These are phyloP conservation scores for Hoplodrina blanda DNA, from an alignment of 2,888 invertebrate genomes.

Conservation along the genomic window DNA sequence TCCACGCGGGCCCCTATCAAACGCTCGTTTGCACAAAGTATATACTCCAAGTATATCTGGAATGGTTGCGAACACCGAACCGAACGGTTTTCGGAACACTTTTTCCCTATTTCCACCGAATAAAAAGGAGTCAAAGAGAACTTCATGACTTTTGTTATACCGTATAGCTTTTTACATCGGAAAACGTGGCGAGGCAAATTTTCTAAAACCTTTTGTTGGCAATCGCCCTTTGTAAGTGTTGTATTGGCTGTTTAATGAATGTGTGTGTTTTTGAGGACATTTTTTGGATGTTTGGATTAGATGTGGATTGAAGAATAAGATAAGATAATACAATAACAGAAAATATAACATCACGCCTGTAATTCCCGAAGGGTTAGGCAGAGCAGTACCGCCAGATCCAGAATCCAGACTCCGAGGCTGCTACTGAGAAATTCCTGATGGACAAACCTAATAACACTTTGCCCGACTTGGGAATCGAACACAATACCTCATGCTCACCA, in stretches of 20 bases:
- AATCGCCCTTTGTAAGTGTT: slow-evolving; percentile 61
- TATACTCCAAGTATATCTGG: slow-evolving; percentile 85
- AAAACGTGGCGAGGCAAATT: slow-evolving; percentile 69
- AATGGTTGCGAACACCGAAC: slow-evolving; percentile 80
- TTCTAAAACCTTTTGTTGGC: slow-evolving; percentile 69
- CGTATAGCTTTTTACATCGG: slow-evolving; percentile 76
- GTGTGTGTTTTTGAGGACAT: slow-evolving; percentile 41
- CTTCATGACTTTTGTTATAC: slow-evolving; percentile 88
- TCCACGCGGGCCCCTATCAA: slow-evolving; percentile 81
- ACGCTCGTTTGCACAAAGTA: slow-evolving; percentile 88
- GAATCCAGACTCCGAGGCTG: no score
- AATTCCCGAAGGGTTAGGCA: no score
- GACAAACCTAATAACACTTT: no score
- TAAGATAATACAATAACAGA: no score
- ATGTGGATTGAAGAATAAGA: neutral
- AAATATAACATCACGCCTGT: no score
- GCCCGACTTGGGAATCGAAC: no score
- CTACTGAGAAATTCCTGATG: no score
- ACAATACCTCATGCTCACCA: no score
- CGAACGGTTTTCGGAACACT: slow-evolving; percentile 86
- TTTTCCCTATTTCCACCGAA: slow-evolving; percentile 87
- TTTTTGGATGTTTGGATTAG: slow-evolving; percentile 10
- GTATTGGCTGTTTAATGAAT: slow-evolving; percentile 58
- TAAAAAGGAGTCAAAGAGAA: slow-evolving; percentile 85
- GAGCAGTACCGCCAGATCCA: no score